A percentile compares a stretch with the other conserved stretches of the same genome.
These are phyloP conservation scores for Tiaroga cobitis DNA, from an alignment of 2,797 vertebrate species.

Conservation along the genomic window DNA sequence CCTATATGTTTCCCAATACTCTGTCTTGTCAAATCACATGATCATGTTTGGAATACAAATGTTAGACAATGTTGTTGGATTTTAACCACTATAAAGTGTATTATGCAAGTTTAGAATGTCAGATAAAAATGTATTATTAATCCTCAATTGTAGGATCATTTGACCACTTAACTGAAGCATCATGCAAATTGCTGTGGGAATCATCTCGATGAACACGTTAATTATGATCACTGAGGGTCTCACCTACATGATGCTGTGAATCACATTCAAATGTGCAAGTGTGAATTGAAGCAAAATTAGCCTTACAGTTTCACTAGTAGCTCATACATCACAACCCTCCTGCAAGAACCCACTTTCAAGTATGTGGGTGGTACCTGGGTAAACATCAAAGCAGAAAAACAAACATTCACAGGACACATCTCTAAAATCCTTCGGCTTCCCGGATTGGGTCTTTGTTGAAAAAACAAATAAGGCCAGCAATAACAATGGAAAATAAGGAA, in stretches of 20 bases:
- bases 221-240: neutral
- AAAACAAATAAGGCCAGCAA: neutral
- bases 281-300: neutral
- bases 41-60: neutral
- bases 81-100: neutral
- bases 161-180: neutral
- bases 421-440: too few relatives aligned
- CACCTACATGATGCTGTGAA: neutral
- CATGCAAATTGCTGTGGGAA: neutral
- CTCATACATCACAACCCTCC: too few relatives aligned
- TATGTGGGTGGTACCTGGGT: too few relatives aligned
- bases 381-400: too few relatives aligned
- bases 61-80: neutral
- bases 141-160: neutral
- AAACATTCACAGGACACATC: too few relatives aligned
- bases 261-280: constrained; percentile 2
- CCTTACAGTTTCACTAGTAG: too few relatives aligned
- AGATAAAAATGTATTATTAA: neutral
- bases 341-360: too few relatives aligned
- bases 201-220: neutral
- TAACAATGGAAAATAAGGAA: constrained; percentile 1
- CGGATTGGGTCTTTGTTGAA: too few relatives aligned
- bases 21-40: neutral
- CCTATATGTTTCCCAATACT: neutral
- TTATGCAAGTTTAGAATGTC: neutral